Percentiles rank a stretch among this genome's conserved stretches.
Evolutionary conservation across 2,113 vertebrate species (phyloP).

Genomic region (Muntiacus muntjak): DNA sequence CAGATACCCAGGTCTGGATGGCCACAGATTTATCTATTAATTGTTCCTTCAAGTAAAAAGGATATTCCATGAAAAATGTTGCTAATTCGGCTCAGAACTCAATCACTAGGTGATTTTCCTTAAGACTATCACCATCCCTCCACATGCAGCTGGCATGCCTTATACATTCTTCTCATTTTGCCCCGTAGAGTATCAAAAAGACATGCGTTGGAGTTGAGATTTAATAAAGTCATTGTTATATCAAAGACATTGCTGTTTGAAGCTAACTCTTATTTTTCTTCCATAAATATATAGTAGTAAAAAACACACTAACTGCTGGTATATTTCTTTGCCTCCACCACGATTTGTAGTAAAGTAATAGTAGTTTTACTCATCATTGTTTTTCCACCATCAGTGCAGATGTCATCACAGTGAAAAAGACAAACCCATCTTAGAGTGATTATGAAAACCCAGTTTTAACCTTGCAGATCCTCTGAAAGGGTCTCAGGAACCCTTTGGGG

Average conservation of each 20-base stretch:
- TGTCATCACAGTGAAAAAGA: neutral
- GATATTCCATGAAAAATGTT: neutral
- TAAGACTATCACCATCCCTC: neutral
- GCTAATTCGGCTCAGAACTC: neutral
- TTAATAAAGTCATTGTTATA: neutral
- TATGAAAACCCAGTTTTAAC: neutral
- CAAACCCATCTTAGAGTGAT: neutral
- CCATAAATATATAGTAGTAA: neutral
- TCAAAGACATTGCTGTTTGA: neutral
- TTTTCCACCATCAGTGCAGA: neutral
- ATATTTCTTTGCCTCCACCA: neutral
- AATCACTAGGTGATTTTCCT: neutral
- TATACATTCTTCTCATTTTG: neutral
- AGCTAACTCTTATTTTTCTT: neutral
- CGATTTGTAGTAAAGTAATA: neutral
- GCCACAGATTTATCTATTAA: neutral
- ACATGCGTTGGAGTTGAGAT: neutral
- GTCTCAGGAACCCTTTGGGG: neutral
- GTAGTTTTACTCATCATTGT: neutral
- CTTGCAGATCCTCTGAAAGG: neutral
- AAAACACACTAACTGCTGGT: neutral
- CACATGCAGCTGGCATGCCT: neutral
- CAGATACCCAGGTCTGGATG: neutral
- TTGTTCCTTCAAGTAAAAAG: neutral
- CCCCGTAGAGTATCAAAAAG: neutral